These are phyloP conservation scores for Cydia fagiglandana DNA, from an alignment of 1,140 invertebrate genomes.

Conservation along the genomic window DNA sequence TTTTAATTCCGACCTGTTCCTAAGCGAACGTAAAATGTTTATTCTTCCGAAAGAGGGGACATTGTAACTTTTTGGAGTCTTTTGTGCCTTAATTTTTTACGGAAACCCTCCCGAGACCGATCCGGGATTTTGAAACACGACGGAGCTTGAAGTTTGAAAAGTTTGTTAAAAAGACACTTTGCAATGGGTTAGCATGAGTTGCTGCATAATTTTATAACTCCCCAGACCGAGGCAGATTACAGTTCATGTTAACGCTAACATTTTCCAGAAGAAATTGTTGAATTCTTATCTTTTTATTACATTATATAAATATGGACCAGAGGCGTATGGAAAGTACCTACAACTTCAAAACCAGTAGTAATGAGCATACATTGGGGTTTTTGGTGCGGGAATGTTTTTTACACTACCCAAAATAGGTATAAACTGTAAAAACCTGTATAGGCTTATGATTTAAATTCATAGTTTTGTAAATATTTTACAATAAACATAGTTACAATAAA, in stretches of 20 bases:
- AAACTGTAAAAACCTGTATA: no score
- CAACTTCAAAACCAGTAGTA: background rate
- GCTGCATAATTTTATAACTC: slow-evolving; percentile 72
- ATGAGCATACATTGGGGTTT: no score
- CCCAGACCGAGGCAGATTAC: slow-evolving; percentile 41
- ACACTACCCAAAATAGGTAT: no score
- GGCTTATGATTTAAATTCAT: no score
- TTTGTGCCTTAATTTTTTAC: slow-evolving; percentile 75
- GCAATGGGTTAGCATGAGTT: slow-evolving; percentile 68
- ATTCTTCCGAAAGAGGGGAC: slow-evolving; percentile 60
- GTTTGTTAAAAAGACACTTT: slow-evolving; percentile 74
- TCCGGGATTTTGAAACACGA: slow-evolving; percentile 66
- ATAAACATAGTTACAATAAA: no score
- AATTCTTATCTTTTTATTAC: background rate
- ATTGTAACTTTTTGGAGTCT: slow-evolving; percentile 66
- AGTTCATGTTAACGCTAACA: slow-evolving; percentile 10
- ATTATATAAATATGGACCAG: no score
- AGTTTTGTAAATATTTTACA: no score
- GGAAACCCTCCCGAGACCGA: slow-evolving; percentile 61
- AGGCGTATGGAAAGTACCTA: background rate
- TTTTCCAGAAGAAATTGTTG: background rate
- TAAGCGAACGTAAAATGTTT: slow-evolving; percentile 73
- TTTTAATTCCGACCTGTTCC: slow-evolving; percentile 55
- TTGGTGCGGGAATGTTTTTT: no score
- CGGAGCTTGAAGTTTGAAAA: slow-evolving; percentile 66